Evolutionary conservation across 2,113 vertebrate species (phyloP), one percentile per base, ranked within the genome.

Genomic region (Psammodynastes pulverulentus): DNA sequence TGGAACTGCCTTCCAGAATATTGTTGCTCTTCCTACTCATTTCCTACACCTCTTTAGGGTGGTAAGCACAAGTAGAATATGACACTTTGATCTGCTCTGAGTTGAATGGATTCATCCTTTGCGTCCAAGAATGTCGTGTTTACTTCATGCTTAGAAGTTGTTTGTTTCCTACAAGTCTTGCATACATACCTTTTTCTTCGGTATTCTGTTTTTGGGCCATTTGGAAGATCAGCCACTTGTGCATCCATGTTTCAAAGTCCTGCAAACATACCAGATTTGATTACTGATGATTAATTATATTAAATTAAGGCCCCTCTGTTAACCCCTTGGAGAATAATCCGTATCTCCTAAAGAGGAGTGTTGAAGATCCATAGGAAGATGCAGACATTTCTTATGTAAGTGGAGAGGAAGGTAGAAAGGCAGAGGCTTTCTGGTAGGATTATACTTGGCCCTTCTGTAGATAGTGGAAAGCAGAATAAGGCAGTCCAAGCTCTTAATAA

Each of bases 141-240:
- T 39, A 26, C 17, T 1, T 46, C 12, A 29, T 62, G 58, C 34
- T n/a, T 26, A 26, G 29, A 79, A 88, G 13, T 46, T 9, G 5
- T 86, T 62, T 86, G 29, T 39, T 2, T 23, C 19, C 21, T 52
- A 39, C 86, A 8, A 21, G 53, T 67, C 49, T 0, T 0, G 0
- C 88, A 1, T 97, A 97, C 79, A 2, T 97, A 97, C 97, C 97
- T 97, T 95, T 97, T 13, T 54, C 6, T 0, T 89, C 93, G 0
- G 96, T 93, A 45, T 85, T 3, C 2, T 58, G 58, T 19, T 97
- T 95, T 96, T 98, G 98, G 95, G 98, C 98, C 97, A 98, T 97
- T 85, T 98, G 97, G 91, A 99, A 99, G 89, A 99, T 95, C 92
- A 99, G 97, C 98, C 98, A 99, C 67, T 98, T 97, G 87, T 98